Base-by-base conservation (phyloP, 2,113 vertebrate genomes). In the Irena cyanogastra region DNA sequence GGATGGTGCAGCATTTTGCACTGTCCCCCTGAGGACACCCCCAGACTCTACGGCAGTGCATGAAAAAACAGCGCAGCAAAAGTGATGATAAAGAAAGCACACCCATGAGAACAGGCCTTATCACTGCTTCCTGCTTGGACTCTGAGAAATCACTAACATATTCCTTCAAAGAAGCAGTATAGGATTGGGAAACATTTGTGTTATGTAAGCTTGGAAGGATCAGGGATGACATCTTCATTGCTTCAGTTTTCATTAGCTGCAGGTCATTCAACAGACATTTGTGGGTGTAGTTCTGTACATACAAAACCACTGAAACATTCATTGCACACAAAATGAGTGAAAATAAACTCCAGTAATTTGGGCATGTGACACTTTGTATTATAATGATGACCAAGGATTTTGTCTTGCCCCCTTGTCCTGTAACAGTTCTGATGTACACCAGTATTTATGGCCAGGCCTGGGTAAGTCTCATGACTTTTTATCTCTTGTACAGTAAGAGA, bases 231-330 rank as follows among this genome's bases (percentile, higher is more conserved):
- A 93, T 82, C 57, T 96, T 98, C 92, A 93, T 94, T 89, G 52
- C 75, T 97, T 97, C 4, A 1, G 89, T 97, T 97, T 97, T 97
- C 94, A 97, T 97, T 96, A 97, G 93, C 75, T 95, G 87, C 83
- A 95, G 91, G 90, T 71, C 95, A 93, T 97, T 98, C 97, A 96
- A 78, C 92, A 95, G 63, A 50, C 71, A 96, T 97, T 97, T 96
- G 77, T 8, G 33, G 93, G 14, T 14, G 3, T 94, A 96, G 95
- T 96, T 95, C 54, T 75, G 14, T 90, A 70, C 89, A 37, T 60
- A 94, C 94, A 96, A 97, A 95, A 93, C 70, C 93, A 82, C 53
- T 89, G 81, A 96, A 97, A 96, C 94, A 87, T 94, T 96, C 70
- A 89, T 95, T 96, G 83, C 70, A 42, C 75, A 76, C 18, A 57